Conservation (phyloP, 2,888 invertebrate species). For the Anthoptus insignis region DNA sequence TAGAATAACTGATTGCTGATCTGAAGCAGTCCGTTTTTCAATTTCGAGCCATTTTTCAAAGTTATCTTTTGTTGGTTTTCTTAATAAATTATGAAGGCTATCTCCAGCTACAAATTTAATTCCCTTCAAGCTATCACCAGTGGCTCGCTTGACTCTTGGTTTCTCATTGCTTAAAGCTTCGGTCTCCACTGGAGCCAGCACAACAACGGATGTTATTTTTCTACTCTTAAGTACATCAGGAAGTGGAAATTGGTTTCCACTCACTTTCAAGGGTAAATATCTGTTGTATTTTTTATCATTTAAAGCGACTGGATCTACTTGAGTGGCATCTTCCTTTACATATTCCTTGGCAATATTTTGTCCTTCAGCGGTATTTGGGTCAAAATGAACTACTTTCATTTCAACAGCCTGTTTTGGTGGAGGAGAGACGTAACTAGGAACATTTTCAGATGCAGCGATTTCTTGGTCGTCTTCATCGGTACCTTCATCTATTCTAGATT, state of each 20-base stretch:
- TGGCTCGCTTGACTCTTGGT: slow-evolving; percentile 84
- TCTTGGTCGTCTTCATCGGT: slow-evolving; percentile 84
- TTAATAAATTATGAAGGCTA: slow-evolving; percentile 91
- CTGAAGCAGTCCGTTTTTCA: slow-evolving; percentile 91
- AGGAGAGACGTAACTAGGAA: slow-evolving; percentile 69
- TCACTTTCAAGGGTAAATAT: slow-evolving; percentile 94
- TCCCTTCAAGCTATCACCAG: slow-evolving; percentile 87
- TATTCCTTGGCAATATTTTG: slow-evolving; percentile 91
- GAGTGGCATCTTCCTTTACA: slow-evolving; percentile 90
- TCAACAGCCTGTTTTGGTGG: slow-evolving; percentile 88
- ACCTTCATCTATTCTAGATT: slow-evolving; percentile 79
- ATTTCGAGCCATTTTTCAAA: slow-evolving; percentile 93
- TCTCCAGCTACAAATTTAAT: slow-evolving; percentile 92
- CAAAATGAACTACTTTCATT: slow-evolving; percentile 95
- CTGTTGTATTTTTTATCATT: slow-evolving; percentile 93
- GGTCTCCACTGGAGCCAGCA: slow-evolving; percentile 94
- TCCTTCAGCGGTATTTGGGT: slow-evolving; percentile 91
- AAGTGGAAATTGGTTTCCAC: slow-evolving; percentile 94
- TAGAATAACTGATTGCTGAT: slow-evolving; percentile 93
- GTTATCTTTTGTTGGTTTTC: slow-evolving; percentile 92
- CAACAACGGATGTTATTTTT: slow-evolving; percentile 94
- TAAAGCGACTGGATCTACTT: slow-evolving; percentile 91
- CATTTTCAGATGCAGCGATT: slow-evolving; percentile 86
- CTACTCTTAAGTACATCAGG: slow-evolving; percentile 92
- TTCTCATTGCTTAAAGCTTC: slow-evolving; percentile 83